phyloP scores from a whole-genome alignment of 2,797 vertebrate species.

The Chiroxiphia lanceolata region DNA sequence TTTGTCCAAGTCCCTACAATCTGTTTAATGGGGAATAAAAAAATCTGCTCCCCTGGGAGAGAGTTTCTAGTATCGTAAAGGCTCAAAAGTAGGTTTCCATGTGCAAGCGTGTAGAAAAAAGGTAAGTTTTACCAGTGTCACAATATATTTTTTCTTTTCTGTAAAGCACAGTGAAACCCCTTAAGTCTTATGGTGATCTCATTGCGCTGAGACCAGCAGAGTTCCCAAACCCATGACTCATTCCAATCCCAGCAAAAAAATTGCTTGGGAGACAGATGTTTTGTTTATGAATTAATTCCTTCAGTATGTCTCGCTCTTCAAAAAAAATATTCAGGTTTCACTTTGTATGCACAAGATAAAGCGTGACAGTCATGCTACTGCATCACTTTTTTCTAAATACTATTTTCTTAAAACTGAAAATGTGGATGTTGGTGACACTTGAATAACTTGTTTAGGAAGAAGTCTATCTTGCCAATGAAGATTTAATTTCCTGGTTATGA shows the following conservation, averaged over 20 bases:
- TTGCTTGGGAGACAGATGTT: conserved; percentile 5
- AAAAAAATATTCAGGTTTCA: neutral
- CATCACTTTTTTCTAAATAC: neutral
- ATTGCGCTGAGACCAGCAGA: neutral
- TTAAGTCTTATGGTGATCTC: neutral
- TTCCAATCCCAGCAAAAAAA: neutral
- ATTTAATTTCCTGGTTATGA: neutral
- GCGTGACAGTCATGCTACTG: neutral
- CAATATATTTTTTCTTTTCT: neutral
- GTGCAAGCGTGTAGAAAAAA: neutral
- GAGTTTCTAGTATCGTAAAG: neutral
- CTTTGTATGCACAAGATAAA: neutral
- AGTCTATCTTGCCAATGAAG: neutral
- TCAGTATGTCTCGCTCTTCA: neutral
- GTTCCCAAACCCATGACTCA: conserved; percentile 38
- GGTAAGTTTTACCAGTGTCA: neutral
- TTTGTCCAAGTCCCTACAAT: neutral
- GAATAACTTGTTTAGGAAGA: neutral
- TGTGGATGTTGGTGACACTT: neutral
- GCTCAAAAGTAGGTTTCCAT: neutral
- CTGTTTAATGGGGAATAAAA: neutral
- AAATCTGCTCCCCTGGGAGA: neutral
- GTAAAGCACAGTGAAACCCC: neutral
- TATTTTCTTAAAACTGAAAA: neutral
- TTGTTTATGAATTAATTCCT: conserved; percentile 47